Percentiles rank a stretch among this genome's conserved stretches.
Conservation (phyloP, 1,140 invertebrate genomes). For the Pseudomyrmex dendroicus region DNA sequence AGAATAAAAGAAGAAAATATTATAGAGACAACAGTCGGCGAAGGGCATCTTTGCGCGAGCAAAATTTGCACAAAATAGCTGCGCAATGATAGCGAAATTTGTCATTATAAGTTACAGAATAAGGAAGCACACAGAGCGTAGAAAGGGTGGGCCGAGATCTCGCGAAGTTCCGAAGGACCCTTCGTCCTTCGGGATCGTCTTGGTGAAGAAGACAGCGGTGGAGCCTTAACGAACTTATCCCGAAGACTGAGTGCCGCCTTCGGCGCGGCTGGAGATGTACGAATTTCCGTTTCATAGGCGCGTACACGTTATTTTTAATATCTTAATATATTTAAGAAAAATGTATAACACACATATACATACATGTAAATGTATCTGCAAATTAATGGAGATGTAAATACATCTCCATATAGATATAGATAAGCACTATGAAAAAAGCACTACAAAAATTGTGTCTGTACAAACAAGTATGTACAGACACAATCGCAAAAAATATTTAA, state of each 20-base stretch:
- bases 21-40: conserved; percentile 61
- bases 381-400: not conserved
- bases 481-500: not conserved
- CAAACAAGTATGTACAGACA: not conserved
- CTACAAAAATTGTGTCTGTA: too few relatives aligned
- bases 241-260: conserved; percentile 70
- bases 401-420: not conserved
- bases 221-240: conserved; percentile 80
- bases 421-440: not conserved
- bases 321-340: conserved; percentile 5
- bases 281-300: conserved; percentile 51
- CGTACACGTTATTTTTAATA: conserved; percentile 19
- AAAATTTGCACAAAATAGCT: too few relatives aligned
- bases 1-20: too few relatives aligned
- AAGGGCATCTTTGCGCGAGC: not conserved
- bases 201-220: conserved; percentile 66
- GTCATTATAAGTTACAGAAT: too few relatives aligned
- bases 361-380: too few relatives aligned
- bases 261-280: conserved; percentile 56
- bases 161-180: conserved; percentile 63
- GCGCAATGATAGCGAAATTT: too few relatives aligned
- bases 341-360: not conserved
- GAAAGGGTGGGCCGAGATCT: conserved; percentile 30
- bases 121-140: not conserved
- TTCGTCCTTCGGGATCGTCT: conserved; percentile 69